Evolutionary conservation across 2,888 invertebrate genomes (phyloP).

Genomic region (Hydropsyche betteni): DNA sequence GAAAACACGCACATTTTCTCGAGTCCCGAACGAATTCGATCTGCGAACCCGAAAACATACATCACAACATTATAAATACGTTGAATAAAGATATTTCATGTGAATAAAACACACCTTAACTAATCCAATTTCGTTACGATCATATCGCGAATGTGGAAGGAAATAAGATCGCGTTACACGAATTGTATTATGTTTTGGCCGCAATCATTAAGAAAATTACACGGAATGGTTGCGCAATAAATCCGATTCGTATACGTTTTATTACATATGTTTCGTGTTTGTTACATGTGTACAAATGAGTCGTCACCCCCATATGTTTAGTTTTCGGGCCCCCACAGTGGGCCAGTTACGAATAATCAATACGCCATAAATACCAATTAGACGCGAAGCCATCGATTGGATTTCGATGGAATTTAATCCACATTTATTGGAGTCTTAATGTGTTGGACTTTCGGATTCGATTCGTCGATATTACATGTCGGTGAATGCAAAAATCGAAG

Average conservation of each 20-base stretch:
- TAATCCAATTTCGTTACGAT: conserved; percentile 40
- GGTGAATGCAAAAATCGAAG: background rate
- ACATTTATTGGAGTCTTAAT: conserved; percentile 43
- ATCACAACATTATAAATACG: background rate
- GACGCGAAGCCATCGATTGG: conserved; percentile 34
- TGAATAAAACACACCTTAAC: conserved; percentile 38
- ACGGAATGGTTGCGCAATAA: conserved; percentile 22
- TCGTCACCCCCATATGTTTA: conserved; percentile 12
- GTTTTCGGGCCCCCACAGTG: conserved; percentile 5
- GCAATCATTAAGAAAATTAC: conserved; percentile 35
- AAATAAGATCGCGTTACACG: conserved; percentile 39
- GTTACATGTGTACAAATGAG: background rate
- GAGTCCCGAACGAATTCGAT: no score
- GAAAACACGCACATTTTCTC: no score
- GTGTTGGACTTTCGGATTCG: conserved; percentile 10
- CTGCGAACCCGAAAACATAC: no score
- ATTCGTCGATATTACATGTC: background rate
- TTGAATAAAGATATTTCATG: conserved; percentile 23
- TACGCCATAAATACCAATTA: conserved; percentile 48
- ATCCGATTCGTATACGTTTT: background rate
- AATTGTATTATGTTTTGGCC: conserved; percentile 34
- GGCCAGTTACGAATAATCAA: conserved; percentile 44
- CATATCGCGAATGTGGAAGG: conserved; percentile 32
- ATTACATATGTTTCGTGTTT: background rate
- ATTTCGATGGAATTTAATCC: conserved; percentile 44